Evolutionary conservation across 2,888 invertebrate species (phyloP).

Genomic region (Brachyptera risi): DNA sequence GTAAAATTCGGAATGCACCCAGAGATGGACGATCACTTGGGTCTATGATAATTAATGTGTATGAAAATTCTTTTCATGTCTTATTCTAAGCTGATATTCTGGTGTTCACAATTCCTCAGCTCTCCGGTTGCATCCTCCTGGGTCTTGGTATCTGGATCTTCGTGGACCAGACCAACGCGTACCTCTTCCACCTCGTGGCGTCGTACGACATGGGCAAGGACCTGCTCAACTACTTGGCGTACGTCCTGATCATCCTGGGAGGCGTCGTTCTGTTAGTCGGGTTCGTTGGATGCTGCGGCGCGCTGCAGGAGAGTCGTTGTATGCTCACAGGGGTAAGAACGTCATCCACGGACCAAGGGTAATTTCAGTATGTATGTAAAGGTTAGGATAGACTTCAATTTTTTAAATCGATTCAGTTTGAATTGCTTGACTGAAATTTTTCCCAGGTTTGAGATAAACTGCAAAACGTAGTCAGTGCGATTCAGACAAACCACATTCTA

Average conservation of each 20-base stretch:
- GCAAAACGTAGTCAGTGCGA: no score
- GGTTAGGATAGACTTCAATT: no score
- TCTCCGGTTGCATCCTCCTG: constrained; percentile 52
- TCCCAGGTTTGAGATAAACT: no score
- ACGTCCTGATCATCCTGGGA: constrained; percentile 51
- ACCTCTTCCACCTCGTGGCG: constrained; percentile 50
- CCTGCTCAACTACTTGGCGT: constrained; percentile 49
- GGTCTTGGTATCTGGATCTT: constrained; percentile 52
- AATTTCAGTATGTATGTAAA: no score
- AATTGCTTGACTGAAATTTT: no score
- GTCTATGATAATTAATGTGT: no score
- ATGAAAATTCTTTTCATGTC: no score
- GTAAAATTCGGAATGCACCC: no score
- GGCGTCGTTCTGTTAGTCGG: constrained; percentile 51
- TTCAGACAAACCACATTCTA: no score
- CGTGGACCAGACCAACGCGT: constrained; percentile 49
- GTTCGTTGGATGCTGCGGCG: constrained; percentile 55
- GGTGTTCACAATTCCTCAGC: constrained; percentile 40
- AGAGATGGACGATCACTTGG: no score
- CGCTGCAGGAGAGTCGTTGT: constrained; percentile 49
- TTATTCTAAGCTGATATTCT: not conserved
- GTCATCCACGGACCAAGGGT: no score
- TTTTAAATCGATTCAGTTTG: no score
- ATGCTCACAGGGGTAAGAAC: constrained; percentile 39
- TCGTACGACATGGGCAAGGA: constrained; percentile 45